Conservation (phyloP, 1,140 invertebrate species). For the Drosophila subobscura region DNA sequence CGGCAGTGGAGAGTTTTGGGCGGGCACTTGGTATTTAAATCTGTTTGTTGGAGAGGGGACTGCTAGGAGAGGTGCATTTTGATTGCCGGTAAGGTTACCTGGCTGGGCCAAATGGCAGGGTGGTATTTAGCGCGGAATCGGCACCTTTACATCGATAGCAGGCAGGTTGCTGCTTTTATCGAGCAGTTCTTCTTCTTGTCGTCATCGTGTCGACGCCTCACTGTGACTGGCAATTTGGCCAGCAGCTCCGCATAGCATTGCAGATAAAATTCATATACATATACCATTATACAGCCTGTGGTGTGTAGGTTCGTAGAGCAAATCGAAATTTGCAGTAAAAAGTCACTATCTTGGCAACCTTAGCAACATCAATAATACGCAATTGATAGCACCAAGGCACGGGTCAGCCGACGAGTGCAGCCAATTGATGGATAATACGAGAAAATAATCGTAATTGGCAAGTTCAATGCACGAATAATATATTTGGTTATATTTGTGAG, state of each 20-base stretch:
- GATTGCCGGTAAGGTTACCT: background rate
- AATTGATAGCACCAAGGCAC: background rate
- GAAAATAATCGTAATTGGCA: slow-evolving; percentile 62
- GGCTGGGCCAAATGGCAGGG: too few relatives aligned
- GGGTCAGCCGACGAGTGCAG: background rate
- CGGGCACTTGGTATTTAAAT: background rate
- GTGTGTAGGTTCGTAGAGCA: slow-evolving; percentile 50
- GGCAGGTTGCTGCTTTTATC: slow-evolving; percentile 11
- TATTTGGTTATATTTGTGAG: slow-evolving; percentile 71
- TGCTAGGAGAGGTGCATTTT: background rate
- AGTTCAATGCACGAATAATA: slow-evolving; percentile 80
- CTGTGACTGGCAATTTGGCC: slow-evolving; percentile 51
- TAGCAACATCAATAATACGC: slow-evolving; percentile 1
- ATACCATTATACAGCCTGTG: slow-evolving; percentile 51
- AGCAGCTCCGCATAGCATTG: slow-evolving; percentile 58
- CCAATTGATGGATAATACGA: slow-evolving; percentile 7
- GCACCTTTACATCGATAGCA: too few relatives aligned
- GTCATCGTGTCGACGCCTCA: slow-evolving; percentile 25
- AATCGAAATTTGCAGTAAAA: slow-evolving; percentile 48
- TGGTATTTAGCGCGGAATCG: too few relatives aligned
- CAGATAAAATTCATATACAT: slow-evolving; percentile 51
- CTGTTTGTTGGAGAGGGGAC: background rate
- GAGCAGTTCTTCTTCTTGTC: slow-evolving; percentile 36
- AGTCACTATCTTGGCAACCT: slow-evolving; percentile 17
- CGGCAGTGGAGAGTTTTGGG: too few relatives aligned